Percentiles rank a stretch among this genome's conserved stretches.
Conservation (phyloP, 1,140 invertebrate genomes). For the Triops cancriformis region DNA sequence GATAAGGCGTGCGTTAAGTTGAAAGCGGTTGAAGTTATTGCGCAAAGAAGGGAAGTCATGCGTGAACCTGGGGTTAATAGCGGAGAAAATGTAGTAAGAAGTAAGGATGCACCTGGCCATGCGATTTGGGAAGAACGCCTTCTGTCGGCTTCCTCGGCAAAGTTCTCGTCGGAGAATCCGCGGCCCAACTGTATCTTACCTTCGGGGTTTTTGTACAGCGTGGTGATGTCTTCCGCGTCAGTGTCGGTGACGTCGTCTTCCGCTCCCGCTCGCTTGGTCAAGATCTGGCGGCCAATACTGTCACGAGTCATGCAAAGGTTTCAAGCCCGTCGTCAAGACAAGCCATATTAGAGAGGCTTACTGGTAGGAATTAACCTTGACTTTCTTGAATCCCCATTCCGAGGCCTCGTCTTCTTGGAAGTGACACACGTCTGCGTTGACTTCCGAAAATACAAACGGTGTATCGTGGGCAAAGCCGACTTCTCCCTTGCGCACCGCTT, state of each 20-base stretch:
- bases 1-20: neutral
- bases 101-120: constrained; percentile 2
- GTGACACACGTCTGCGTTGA: constrained; percentile 47
- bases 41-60: too few species aligned
- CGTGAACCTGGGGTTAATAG: too few species aligned
- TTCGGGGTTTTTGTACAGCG: constrained; percentile 42
- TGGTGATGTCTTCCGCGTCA: constrained; percentile 41
- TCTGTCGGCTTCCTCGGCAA: neutral
- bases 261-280: constrained; percentile 42
- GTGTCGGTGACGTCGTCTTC: constrained; percentile 35
- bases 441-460: constrained; percentile 47
- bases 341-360: constrained; percentile 13
- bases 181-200: constrained; percentile 20
- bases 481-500: constrained; percentile 45
- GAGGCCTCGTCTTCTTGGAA: constrained; percentile 34
- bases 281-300: constrained; percentile 43
- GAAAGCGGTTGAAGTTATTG: neutral
- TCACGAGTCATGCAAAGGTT: constrained; percentile 2
- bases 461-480: constrained; percentile 44
- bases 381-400: constrained; percentile 34
- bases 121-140: neutral
- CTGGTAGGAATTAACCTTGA: constrained; percentile 32
- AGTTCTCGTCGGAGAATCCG: constrained; percentile 52
- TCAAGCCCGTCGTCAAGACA: neutral
- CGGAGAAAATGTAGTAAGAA: neutral